Base-by-base conservation (phyloP, 2,797 vertebrate species). In the Holocentrus rufus region DNA sequence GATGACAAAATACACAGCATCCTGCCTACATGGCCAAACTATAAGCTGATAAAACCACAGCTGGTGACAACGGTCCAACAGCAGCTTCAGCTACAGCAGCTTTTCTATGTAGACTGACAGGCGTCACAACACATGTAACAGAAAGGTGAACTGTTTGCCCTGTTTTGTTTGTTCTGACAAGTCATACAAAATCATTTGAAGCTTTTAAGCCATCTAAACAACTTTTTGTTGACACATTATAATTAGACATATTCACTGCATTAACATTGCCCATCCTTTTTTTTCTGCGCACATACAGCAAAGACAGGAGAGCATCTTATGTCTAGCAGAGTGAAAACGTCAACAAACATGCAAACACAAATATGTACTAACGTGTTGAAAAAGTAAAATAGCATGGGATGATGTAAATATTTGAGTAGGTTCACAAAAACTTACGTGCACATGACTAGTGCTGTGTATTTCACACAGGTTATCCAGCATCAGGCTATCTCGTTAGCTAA, bases 181-280 rank as follows among this genome's bases (percentile, higher is more conserved):
- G 4, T 67, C 2, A 50, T 17, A 65, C 17, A 30, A 36, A 53
- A 64, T 57, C 6, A 60, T 67, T 17, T 15, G 13, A 79, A 55
- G 31, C 20, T 58, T 67, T 80, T 20, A 47, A 39, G 9, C 9
- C 5, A 15, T 17, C 54, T 39, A 22, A 22, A 57, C 13, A 30
- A 63, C 52, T 46, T 61, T 23, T 22, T 74, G 31, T 31, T 17
- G n/a, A 56, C 30, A 31, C 30, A 31, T 31, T 18, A 14, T 50
- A 27, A 56, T 71, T 54, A 58, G 54, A 65, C 20, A 53, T 57
- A 53, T 69, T 72, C 62, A 60, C 1, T 15, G 25, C 20, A 72
- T 23, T 34, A 42, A 79, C 39, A 77, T 39, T 50, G 30, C 58
- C 11, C 30, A 31, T 31, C 3, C 30, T 31, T n/a, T n/a, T n/a